A percentile compares a stretch with the other conserved stretches of the same genome.
Evolutionary conservation across 2,113 vertebrate genomes (phyloP).

Genomic region (Pipra filicauda): DNA sequence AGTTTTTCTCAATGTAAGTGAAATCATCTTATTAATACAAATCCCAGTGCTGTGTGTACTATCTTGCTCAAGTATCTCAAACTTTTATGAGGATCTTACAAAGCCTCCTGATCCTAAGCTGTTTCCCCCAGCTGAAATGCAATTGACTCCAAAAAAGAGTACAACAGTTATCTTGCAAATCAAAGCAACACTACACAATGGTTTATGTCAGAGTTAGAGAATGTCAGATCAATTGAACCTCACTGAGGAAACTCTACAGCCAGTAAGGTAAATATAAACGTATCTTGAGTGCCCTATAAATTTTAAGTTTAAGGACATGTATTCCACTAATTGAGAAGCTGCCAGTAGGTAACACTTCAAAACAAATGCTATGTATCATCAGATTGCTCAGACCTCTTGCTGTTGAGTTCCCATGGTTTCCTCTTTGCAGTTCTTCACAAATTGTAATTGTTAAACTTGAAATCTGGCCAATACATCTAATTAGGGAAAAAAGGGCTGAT

Average conservation of each 20-base stretch:
- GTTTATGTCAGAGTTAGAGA: background rate
- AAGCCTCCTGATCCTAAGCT: background rate
- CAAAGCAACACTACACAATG: background rate
- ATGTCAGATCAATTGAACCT: background rate
- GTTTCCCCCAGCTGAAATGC: background rate
- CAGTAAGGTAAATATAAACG: background rate
- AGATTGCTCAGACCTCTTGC: background rate
- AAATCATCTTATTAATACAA: constrained; percentile 7
- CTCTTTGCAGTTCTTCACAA: background rate
- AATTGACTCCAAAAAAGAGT: background rate
- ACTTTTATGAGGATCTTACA: background rate
- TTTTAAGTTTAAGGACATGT: background rate
- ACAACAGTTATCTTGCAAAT: background rate
- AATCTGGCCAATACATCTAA: background rate
- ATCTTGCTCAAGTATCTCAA: background rate
- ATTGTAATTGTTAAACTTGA: background rate
- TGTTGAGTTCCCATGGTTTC: background rate
- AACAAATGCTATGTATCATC: background rate
- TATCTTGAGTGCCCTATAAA: background rate
- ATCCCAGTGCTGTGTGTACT: background rate
- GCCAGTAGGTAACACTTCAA: background rate
- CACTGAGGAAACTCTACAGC: background rate
- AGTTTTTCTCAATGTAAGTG: background rate
- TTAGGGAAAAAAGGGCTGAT: background rate
- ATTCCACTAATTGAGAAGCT: background rate